These are phyloP conservation scores for Coranthus polyacanthus DNA, from an alignment of 2,797 vertebrate species.

Conservation along the genomic window DNA sequence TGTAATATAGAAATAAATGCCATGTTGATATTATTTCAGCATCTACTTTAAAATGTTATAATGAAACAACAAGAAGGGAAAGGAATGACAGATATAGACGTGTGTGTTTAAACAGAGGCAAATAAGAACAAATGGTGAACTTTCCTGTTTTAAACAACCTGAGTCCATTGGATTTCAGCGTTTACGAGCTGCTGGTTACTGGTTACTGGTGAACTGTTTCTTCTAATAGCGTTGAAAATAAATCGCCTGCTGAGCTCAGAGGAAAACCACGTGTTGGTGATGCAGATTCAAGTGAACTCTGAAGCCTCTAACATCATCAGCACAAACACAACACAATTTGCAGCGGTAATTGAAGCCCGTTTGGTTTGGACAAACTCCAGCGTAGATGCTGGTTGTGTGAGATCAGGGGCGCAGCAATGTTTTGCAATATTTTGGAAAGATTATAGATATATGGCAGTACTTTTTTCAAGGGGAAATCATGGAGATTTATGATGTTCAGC, in stretches of 20 bases:
- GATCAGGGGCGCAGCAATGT: conserved; percentile 11
- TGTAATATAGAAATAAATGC: too few species aligned
- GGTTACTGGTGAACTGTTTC: conserved; percentile 12
- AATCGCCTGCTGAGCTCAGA: conserved; percentile 19
- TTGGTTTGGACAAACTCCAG: conserved; percentile 28
- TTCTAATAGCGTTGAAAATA: conserved; percentile 7
- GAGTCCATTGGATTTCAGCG: too few species aligned
- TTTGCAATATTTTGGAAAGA: conserved; percentile 28
- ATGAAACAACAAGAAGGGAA: too few species aligned
- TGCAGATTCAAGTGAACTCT: conserved; percentile 19
- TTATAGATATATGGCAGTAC: background rate
- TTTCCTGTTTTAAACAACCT: too few species aligned
- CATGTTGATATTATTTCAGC: too few species aligned
- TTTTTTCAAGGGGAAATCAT: background rate
- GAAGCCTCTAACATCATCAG: conserved; percentile 7
- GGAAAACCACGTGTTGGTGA: background rate
- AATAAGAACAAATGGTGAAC: too few species aligned
- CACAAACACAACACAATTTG: conserved; percentile 16
- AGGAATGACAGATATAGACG: too few species aligned
- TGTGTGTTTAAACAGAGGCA: too few species aligned
- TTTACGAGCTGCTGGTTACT: too few species aligned
- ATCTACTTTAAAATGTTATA: too few species aligned
- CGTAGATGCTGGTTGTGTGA: conserved; percentile 22
- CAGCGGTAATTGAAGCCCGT: conserved; percentile 33
- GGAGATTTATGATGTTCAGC: conserved; percentile 1